Evolutionary conservation across 2,888 invertebrate genomes (phyloP).

Genomic region (Empis livida): DNA sequence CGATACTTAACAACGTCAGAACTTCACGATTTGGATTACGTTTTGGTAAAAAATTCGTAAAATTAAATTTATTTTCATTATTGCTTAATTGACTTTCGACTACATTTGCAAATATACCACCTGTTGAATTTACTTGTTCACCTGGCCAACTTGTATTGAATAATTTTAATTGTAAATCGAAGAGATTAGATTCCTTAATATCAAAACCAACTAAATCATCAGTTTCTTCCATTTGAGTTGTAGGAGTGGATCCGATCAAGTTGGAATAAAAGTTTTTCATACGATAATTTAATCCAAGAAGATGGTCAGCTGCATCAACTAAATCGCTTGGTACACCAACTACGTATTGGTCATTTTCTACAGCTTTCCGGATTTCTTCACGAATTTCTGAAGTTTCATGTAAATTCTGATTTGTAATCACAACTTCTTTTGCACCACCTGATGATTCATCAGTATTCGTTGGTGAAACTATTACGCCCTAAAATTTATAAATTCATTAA

Average conservation of each 20-base stretch:
- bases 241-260: conserved; percentile 5
- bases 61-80: conserved; percentile 20
- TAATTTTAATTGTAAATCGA: conserved; percentile 1
- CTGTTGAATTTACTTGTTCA: neutral
- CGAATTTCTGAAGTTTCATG: conserved; percentile 22
- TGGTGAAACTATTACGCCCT: no score
- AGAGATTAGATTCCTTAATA: conserved; percentile 1
- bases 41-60: conserved; percentile 13
- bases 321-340: conserved; percentile 9
- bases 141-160: neutral
- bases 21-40: conserved; percentile 25
- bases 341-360: conserved; percentile 2
- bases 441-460: no score
- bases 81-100: conserved; percentile 14
- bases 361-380: conserved; percentile 7
- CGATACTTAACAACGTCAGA: conserved; percentile 23
- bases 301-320: conserved; percentile 11
- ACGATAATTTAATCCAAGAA: conserved; percentile 9
- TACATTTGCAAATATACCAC: conserved; percentile 19
- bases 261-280: conserved; percentile 9
- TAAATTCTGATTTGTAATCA: conserved; percentile 17
- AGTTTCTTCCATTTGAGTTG: neutral
- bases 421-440: conserved; percentile 11
- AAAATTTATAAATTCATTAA: no score
- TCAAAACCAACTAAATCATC: neutral